A percentile compares a stretch with the other conserved stretches of the same genome.
Evolutionary conservation across 2,888 invertebrate species (phyloP).

Genomic region (Hypselothyrea guttata): DNA sequence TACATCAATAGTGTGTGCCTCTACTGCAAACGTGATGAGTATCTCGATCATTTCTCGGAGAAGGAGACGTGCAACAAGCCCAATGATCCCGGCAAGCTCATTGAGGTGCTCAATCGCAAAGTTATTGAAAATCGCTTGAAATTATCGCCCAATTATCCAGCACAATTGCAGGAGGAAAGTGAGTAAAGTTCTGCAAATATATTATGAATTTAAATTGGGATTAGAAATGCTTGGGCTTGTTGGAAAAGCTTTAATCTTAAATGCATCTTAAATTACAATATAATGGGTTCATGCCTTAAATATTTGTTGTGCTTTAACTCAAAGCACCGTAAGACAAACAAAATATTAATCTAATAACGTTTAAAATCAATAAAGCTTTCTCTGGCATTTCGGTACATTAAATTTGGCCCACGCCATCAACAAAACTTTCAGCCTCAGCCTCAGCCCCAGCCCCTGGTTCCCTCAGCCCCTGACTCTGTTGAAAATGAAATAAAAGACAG

Average conservation of each 20-base stretch:
- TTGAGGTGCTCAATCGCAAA: conserved; percentile 49
- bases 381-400: conserved; percentile 43
- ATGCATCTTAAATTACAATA: neutral
- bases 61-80: conserved; percentile 64
- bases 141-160: conserved; percentile 18
- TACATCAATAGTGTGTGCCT: conserved; percentile 58
- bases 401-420: conserved; percentile 56
- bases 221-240: too few species aligned
- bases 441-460: neutral
- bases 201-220: too few species aligned
- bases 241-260: neutral
- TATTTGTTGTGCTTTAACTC: too few species aligned
- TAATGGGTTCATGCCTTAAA: too few species aligned
- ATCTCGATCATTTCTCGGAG: conserved; percentile 60
- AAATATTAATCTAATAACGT: conserved; percentile 5
- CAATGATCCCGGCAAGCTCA: conserved; percentile 46
- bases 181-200: conserved; percentile 19
- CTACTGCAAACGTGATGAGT: conserved; percentile 65
- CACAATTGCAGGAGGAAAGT: conserved; percentile 20
- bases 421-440: too few species aligned
- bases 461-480: conserved; percentile 10
- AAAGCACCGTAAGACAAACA: conserved; percentile 6
- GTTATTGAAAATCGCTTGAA: conserved; percentile 48
- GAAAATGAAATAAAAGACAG: conserved; percentile 56
- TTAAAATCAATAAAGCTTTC: conserved; percentile 31